These are phyloP conservation scores for Cataglyphis albicans DNA, from an alignment of 2,888 invertebrate genomes.

Conservation along the genomic window DNA sequence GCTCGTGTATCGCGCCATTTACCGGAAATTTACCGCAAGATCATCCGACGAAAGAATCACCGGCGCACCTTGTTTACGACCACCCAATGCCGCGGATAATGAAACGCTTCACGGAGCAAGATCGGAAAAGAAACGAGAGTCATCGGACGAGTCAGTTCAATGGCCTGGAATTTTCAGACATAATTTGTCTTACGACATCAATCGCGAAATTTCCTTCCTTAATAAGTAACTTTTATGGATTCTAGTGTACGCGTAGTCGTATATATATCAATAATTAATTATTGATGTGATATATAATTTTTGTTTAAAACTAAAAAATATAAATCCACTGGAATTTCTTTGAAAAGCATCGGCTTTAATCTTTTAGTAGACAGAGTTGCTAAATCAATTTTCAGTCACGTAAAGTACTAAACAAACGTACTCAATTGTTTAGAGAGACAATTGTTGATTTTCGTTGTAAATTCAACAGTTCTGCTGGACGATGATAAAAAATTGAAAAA, in stretches of 20 bases:
- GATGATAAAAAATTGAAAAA: not conserved
- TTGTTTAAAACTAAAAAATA: not conserved
- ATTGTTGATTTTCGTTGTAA: slow-evolving; percentile 2
- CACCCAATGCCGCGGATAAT: not conserved
- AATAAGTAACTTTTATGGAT: not conserved
- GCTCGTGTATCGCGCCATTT: slow-evolving; percentile 52
- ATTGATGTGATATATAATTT: not conserved
- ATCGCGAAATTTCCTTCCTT: not conserved
- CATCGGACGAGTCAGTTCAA: not conserved
- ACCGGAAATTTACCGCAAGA: slow-evolving; percentile 35
- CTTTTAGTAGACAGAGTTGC: slow-evolving; percentile 1
- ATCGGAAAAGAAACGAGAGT: not conserved
- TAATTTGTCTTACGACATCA: not conserved
- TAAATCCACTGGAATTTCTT: not conserved
- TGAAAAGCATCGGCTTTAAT: not conserved
- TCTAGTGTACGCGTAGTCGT: not conserved
- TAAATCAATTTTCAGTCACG: slow-evolving; percentile 1
- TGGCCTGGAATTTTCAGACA: not conserved
- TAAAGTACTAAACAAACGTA: slow-evolving; percentile 1
- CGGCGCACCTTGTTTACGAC: not conserved
- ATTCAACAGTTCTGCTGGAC: not conserved
- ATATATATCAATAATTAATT: not conserved
- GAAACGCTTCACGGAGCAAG: not conserved
- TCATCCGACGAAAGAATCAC: not conserved
- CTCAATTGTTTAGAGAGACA: not conserved